Base-by-base conservation (phyloP, 2,113 vertebrate genomes). In the Semicossyphus pulcher region DNA sequence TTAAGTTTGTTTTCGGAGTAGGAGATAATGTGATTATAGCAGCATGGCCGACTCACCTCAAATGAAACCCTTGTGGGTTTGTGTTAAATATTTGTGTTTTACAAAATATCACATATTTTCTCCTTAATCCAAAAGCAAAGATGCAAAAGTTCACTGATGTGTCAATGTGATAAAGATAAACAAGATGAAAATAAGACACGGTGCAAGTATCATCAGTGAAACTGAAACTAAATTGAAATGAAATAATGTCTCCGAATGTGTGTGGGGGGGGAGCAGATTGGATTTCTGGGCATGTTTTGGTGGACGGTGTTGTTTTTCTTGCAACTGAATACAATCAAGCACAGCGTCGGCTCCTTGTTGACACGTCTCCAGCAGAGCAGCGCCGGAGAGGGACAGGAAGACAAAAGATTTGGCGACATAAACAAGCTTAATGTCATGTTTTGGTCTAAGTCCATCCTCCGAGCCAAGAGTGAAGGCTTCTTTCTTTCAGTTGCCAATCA, bases 21-120 rank as follows among this genome's bases (percentile, higher is more conserved):
- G 63, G 29, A 73, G 15, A 14, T 75, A 78, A 78, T 69, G 47
- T 53, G 47, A 64, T 76, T 64, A n/a, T n/a, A 52, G 18, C n/a
- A 48, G 36, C 7, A 1, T 67, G 42, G 36, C 21, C 1, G 18
- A 25, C 48, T 60, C 23, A 36, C 15, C 25, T 41, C 20, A 37
- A 31, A 2, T 31, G 3, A 57, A 53, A 12, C 10, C 37, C 4
- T 3, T 28, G 23, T 52, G 41, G 31, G 16, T 62, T 62, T 25
- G 39, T 48, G 5, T 25, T 47, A 15, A 53, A 70, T 37, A 34
- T 51, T 51, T 49, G 29, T 47, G 62, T 53, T n/a, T n/a, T n/a
- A n/a, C n/a, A n/a, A n/a, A n/a, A n/a, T n/a, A n/a, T n/a, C n/a
- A n/a, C n/a, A n/a, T n/a, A n/a, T n/a, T n/a, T n/a, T n/a, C n/a